Evolutionary conservation across 1,140 invertebrate species (phyloP).

Genomic region (Cataglyphis hispanica): DNA sequence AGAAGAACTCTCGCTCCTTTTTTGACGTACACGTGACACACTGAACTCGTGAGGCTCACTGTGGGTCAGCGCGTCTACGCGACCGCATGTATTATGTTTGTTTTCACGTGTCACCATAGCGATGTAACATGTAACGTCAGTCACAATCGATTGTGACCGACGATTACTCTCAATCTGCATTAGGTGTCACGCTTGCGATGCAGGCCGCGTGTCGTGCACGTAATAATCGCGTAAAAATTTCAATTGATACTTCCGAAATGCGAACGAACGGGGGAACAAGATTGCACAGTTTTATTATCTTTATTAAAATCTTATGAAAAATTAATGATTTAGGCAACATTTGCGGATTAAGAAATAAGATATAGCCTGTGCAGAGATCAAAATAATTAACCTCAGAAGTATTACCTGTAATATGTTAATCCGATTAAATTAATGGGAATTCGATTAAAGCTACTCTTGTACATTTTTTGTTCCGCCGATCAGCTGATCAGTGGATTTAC

Average conservation of each 20-base stretch:
- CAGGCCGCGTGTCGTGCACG: background rate
- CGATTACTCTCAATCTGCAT: conserved; percentile 15
- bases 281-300: background rate
- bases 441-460: no score
- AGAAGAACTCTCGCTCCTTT: background rate
- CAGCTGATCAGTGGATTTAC: no score
- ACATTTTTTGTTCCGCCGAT: no score
- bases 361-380: no score
- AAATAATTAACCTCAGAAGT: no score
- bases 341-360: background rate
- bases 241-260: conserved; percentile 24
- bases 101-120: conserved; percentile 72
- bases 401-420: no score
- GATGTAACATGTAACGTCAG: conserved; percentile 50
- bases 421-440: no score
- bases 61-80: conserved; percentile 55
- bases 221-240: no score
- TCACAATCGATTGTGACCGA: conserved; percentile 61
- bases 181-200: conserved; percentile 28
- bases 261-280: background rate
- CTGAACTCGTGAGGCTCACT: conserved; percentile 49
- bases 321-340: background rate
- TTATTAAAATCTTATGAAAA: background rate
- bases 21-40: conserved; percentile 42
- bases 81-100: conserved; percentile 55